Percentiles rank a stretch among this genome's conserved stretches.
These are phyloP conservation scores for Lepidotrigona ventralis DNA, from an alignment of 1,140 invertebrate species.

Conservation along the genomic window DNA sequence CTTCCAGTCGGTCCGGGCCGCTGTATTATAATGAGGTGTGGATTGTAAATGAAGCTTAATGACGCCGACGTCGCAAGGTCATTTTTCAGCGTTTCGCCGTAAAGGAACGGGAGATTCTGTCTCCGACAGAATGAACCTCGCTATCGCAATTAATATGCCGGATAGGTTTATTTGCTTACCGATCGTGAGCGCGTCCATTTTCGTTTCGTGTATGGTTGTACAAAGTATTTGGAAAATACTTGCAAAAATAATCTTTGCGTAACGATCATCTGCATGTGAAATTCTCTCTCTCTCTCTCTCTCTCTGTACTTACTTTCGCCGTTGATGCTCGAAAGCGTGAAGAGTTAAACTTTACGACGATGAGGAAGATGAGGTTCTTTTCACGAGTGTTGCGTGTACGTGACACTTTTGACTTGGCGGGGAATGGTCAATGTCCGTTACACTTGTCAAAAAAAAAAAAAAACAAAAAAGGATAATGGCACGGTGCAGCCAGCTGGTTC, in stretches of 20 bases:
- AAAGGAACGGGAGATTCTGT: slow-evolving; percentile 46
- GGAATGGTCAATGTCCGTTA: slow-evolving; percentile 64
- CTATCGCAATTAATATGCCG: slow-evolving; percentile 36
- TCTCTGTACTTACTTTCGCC: background rate
- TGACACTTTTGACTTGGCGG: background rate
- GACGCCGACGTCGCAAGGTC: slow-evolving; percentile 62
- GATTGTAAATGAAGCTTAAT: slow-evolving; percentile 79
- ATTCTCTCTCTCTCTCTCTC: background rate
- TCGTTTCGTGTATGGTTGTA: background rate
- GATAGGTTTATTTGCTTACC: slow-evolving; percentile 44
- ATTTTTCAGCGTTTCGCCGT: slow-evolving; percentile 66
- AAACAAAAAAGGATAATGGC: slow-evolving; percentile 50
- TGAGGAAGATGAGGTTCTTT: background rate
- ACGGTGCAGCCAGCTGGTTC: slow-evolving; percentile 55
- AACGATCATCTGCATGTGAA: too few relatives aligned
- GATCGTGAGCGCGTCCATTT: background rate
- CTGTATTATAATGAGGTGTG: slow-evolving; percentile 76
- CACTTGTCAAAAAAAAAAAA: slow-evolving; percentile 70
- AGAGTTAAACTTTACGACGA: background rate
- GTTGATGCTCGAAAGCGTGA: background rate
- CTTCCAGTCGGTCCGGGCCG: slow-evolving; percentile 53
- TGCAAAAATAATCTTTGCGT: background rate
- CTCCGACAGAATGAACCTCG: slow-evolving; percentile 13
- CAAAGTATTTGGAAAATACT: background rate
- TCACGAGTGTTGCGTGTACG: background rate